phyloP scores from a whole-genome alignment of 2,797 vertebrate genomes.

The Periparus ater region DNA sequence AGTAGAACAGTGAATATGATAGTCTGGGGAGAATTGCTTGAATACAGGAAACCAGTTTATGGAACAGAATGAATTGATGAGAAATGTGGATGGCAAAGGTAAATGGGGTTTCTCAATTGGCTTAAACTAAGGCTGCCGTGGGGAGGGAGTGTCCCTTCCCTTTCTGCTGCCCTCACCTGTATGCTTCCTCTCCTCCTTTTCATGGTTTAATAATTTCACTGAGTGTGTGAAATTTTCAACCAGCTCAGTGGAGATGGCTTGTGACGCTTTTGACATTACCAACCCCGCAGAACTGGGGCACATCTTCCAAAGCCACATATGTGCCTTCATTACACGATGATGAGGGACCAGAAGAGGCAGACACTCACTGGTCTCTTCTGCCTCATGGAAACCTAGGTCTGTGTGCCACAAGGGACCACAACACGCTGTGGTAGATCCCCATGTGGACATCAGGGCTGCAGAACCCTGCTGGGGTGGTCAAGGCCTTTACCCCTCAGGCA shows the following conservation, averaged over 20 bases:
- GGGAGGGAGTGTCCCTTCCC: neutral
- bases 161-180: neutral
- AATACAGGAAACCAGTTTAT: neutral
- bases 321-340: neutral
- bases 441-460: neutral
- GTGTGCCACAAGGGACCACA: neutral
- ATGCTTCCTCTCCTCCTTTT: neutral
- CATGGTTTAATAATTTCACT: neutral
- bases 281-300: neutral
- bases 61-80: neutral
- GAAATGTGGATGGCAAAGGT: neutral
- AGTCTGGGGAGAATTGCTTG: neutral
- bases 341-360: neutral
- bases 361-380: neutral
- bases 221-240: neutral
- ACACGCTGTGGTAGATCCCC: rapidly evolving
- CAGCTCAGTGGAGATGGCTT: neutral
- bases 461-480: neutral
- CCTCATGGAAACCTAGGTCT: neutral
- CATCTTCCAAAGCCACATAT: neutral
- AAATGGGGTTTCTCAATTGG: neutral
- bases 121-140: neutral
- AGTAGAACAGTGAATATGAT: no score
- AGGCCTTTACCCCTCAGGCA: neutral
- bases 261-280: neutral